Conservation (phyloP, 2,888 invertebrate species). For the Elysia crispata region DNA sequence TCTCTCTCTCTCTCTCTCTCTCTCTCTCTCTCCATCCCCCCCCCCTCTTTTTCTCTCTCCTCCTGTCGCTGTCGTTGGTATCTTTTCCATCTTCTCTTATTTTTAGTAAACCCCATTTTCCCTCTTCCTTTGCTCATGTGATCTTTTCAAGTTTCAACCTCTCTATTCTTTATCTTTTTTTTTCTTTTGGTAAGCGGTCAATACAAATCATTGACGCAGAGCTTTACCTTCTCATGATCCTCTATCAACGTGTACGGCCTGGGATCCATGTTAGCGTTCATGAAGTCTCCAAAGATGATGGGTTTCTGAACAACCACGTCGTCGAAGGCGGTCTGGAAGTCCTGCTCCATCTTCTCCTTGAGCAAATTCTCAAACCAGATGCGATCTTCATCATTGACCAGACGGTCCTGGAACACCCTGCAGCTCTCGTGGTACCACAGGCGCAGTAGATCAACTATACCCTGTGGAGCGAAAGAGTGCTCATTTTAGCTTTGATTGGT, state of each 20-base stretch:
- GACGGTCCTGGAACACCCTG: conserved; percentile 77
- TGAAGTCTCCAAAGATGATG: conserved; percentile 85
- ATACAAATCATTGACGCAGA: no score
- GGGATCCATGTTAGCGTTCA: conserved; percentile 59
- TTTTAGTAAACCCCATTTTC: neutral
- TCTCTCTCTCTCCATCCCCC: no score
- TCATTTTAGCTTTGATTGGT: no score
- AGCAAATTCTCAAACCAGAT: conserved; percentile 75
- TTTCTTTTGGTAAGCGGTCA: no score
- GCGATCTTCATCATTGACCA: conserved; percentile 77
- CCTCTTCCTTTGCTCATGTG: neutral
- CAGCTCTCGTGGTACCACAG: conserved; percentile 78
- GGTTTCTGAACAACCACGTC: conserved; percentile 79
- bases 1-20: no score
- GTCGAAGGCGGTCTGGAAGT: conserved; percentile 80
- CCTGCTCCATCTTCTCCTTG: conserved; percentile 79
- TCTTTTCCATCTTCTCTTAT: neutral
- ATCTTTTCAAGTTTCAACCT: neutral
- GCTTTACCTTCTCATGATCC: conserved; percentile 81
- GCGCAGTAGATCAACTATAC: conserved; percentile 69
- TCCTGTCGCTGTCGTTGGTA: no score
- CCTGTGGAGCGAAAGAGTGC: conserved; percentile 56
- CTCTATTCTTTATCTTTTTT: no score
- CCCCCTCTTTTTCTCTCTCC: no score
- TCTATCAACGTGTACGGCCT: conserved; percentile 83